Evolutionary conservation across 2,797 vertebrate species (phyloP).

Genomic region (Pseudopleuronectes americanus): DNA sequence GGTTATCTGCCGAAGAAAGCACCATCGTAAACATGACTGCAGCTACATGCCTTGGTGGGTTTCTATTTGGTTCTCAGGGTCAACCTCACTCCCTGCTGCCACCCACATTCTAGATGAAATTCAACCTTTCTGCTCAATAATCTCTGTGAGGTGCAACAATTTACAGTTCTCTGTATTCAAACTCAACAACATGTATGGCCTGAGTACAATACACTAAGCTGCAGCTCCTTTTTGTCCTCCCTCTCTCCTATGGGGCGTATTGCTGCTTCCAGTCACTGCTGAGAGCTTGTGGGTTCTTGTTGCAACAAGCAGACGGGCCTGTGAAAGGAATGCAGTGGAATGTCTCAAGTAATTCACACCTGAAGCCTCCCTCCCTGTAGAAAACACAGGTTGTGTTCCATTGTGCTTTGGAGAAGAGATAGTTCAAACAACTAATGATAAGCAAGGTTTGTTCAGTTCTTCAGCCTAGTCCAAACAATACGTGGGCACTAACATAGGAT

Average conservation of each 20-base stretch:
- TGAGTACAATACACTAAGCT: constrained; percentile 47
- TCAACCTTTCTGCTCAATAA: neutral
- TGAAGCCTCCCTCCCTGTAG: neutral
- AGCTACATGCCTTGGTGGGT: neutral
- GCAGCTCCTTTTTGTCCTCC: constrained; percentile 56
- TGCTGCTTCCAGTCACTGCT: constrained; percentile 19
- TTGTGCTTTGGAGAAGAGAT: too few species aligned
- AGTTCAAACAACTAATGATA: too few species aligned
- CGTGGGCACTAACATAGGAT: too few species aligned
- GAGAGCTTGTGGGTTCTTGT: constrained; percentile 54
- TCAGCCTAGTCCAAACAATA: too few species aligned
- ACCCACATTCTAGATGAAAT: constrained; percentile 17
- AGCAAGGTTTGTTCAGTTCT: too few species aligned
- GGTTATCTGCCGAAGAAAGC: constrained; percentile 8
- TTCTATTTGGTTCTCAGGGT: too few species aligned
- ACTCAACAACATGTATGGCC: constrained; percentile 39
- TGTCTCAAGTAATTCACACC: constrained; percentile 16
- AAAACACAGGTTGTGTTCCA: neutral
- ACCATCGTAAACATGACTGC: constrained; percentile 12
- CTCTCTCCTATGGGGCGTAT: constrained; percentile 43
- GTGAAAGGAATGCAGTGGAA: constrained; percentile 66
- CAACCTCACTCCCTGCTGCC: neutral
- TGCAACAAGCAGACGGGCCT: constrained; percentile 62
- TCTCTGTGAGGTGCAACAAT: constrained; percentile 14
- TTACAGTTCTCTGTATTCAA: constrained; percentile 27